A percentile compares a stretch with the other conserved stretches of the same genome.
Evolutionary conservation across 2,113 vertebrate species (phyloP).

Genomic region (Xiphophorus couchianus): DNA sequence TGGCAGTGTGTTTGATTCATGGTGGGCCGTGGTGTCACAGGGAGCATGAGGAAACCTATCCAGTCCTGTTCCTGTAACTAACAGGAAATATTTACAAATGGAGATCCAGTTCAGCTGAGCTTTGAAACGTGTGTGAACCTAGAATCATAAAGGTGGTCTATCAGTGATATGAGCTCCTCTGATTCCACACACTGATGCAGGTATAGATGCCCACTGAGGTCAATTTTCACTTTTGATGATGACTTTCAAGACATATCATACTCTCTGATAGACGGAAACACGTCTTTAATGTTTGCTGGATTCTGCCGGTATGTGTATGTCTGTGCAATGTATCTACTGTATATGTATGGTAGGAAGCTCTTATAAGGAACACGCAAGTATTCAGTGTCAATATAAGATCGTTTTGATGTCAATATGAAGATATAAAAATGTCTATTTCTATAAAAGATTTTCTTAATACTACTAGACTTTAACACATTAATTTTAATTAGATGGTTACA

Average conservation of each 20-base stretch:
- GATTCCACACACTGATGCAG: conserved; percentile 6
- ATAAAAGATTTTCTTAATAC: too few species aligned
- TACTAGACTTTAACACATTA: too few species aligned
- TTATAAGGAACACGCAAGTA: neutral
- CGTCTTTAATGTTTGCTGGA: neutral
- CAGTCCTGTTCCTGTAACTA: conserved; percentile 40
- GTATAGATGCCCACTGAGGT: neutral
- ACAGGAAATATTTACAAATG: conserved; percentile 41
- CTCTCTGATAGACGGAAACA: neutral
- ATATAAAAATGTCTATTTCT: too few species aligned
- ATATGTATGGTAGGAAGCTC: neutral
- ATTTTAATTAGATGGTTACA: too few species aligned
- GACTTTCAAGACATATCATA: neutral
- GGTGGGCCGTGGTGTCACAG: conserved; percentile 53
- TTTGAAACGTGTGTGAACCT: conserved; percentile 22
- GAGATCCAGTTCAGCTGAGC: conserved; percentile 16
- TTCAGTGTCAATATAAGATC: too few species aligned
- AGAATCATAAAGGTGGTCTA: conserved; percentile 8
- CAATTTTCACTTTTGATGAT: neutral
- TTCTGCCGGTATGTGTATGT: neutral
- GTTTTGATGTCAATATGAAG: too few species aligned
- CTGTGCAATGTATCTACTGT: neutral
- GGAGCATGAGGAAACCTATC: conserved; percentile 43
- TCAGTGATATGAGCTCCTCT: conserved; percentile 7
- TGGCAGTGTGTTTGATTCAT: conserved; percentile 73